Conservation (phyloP, 1,140 invertebrate genomes). For the Psilanteris sp. region DNA sequence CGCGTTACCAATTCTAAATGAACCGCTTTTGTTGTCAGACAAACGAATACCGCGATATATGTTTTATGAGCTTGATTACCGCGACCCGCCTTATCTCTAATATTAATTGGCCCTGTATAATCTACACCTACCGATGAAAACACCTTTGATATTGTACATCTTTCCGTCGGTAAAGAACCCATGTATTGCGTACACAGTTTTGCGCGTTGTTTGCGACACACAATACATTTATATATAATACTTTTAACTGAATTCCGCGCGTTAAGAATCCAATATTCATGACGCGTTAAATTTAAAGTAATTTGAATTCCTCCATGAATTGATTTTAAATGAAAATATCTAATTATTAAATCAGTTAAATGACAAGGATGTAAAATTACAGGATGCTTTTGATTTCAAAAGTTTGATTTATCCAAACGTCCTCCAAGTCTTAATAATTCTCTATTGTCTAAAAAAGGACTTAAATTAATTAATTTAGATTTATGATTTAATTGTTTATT, state of each 20-base stretch:
- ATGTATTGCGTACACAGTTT: background rate
- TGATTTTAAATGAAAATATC: background rate
- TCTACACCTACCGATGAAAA: background rate
- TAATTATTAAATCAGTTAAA: background rate
- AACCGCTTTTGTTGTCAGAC: background rate
- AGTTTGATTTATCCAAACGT: too few relatives aligned
- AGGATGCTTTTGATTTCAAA: background rate
- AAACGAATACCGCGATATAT: too few relatives aligned
- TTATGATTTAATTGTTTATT: too few relatives aligned
- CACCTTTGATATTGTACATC: background rate
- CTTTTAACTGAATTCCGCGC: background rate
- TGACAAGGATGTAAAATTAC: background rate
- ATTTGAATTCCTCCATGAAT: too few relatives aligned
- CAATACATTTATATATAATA: background rate
- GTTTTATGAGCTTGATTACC: background rate
- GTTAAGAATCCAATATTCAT: background rate
- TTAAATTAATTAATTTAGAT: too few relatives aligned
- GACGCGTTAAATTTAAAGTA: too few relatives aligned
- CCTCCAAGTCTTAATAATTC: too few relatives aligned
- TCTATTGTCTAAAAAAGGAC: too few relatives aligned
- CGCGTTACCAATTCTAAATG: background rate
- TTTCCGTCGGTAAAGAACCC: background rate
- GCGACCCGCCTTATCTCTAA: background rate
- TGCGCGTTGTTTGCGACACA: too few relatives aligned
- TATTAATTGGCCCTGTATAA: background rate